Evolutionary conservation across 2,113 vertebrate genomes (phyloP).

Genomic region (Anarrhichthys ocellatus): DNA sequence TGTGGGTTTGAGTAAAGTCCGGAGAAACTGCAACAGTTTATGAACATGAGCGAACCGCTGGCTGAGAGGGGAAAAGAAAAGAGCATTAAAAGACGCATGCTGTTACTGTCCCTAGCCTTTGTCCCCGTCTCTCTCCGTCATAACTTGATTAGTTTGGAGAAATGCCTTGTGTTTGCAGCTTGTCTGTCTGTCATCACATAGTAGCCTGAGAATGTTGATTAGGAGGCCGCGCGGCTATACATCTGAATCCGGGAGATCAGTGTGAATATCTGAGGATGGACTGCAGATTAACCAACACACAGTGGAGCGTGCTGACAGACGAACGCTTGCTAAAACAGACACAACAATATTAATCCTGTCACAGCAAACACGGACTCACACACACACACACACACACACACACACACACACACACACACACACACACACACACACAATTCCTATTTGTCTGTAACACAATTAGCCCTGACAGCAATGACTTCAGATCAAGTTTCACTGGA

Average conservation of each 20-base stretch:
- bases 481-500: slow-evolving; percentile 46
- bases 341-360: slow-evolving; percentile 49
- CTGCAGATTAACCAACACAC: slow-evolving; percentile 53
- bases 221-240: slow-evolving; percentile 21
- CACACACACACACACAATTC: background rate
- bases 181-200: slow-evolving; percentile 56
- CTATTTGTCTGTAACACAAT: slow-evolving; percentile 35
- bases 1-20: background rate
- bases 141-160: slow-evolving; percentile 20
- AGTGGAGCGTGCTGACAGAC: slow-evolving; percentile 47
- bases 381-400: background rate
- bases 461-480: slow-evolving; percentile 36
- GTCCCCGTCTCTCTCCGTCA: background rate
- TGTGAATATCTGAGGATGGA: slow-evolving; percentile 35
- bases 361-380: background rate
- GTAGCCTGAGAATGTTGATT: slow-evolving; percentile 73
- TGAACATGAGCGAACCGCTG: background rate
- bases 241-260: slow-evolving; percentile 61
- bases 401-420: background rate
- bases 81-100: slow-evolving; percentile 16
- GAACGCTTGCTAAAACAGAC: slow-evolving; percentile 24
- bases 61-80: slow-evolving; percentile 5
- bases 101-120: background rate
- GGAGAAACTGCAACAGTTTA: background rate
- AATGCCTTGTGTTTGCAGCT: slow-evolving; percentile 47